These are phyloP conservation scores for Halictus ligatus DNA, from an alignment of 2,888 invertebrate species.

Conservation along the genomic window DNA sequence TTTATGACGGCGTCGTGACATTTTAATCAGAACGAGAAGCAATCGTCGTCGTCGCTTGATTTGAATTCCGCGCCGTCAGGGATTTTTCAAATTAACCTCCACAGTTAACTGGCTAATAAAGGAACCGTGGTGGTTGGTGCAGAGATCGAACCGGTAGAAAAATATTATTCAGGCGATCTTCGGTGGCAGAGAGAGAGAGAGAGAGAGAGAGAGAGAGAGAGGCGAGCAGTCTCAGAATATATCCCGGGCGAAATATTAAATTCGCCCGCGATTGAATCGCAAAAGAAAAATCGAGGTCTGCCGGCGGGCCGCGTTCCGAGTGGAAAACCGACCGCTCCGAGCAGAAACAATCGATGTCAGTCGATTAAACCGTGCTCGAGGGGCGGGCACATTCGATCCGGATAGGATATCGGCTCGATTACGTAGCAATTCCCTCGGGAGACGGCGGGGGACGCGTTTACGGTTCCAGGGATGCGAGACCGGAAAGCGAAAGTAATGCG, in stretches of 20 bases:
- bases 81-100: too few species aligned
- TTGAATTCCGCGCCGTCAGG: too few species aligned
- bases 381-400: constrained; percentile 39
- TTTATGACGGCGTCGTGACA: too few species aligned
- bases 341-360: constrained; percentile 55
- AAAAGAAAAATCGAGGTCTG: constrained; percentile 6
- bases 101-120: too few species aligned
- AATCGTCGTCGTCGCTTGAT: too few species aligned
- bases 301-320: not conserved
- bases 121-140: not conserved
- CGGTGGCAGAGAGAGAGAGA: too few species aligned
- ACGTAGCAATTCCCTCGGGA: constrained; percentile 58
- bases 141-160: not conserved
- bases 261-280: constrained; percentile 11
- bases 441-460: constrained; percentile 38
- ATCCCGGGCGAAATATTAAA: constrained; percentile 4
- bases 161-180: not conserved
- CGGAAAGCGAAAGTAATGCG: constrained; percentile 40
- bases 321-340: constrained; percentile 33
- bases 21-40: too few species aligned
- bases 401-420: constrained; percentile 64
- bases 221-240: not conserved
- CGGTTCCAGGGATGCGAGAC: constrained; percentile 43
- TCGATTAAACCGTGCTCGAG: constrained; percentile 47
- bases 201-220: too few species aligned